Evolutionary conservation across 2,113 vertebrate genomes (phyloP).

Genomic region (Leiothrix lutea): DNA sequence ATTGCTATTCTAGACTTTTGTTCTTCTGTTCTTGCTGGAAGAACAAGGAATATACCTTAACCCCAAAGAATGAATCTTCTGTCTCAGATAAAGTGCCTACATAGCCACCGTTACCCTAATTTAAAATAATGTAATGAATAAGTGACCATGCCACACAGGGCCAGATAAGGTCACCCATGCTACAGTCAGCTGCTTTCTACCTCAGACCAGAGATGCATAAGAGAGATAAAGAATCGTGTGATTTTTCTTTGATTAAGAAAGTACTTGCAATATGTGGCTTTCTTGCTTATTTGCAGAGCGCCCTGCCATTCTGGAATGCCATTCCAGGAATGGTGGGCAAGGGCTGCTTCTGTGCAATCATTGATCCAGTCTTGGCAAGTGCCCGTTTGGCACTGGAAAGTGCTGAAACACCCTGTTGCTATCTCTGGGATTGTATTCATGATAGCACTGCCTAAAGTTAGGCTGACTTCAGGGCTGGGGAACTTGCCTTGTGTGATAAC

Average conservation of each 20-base stretch:
- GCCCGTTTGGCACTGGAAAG: background rate
- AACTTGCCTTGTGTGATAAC: background rate
- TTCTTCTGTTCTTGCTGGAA: background rate
- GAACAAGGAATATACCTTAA: background rate
- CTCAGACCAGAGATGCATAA: background rate
- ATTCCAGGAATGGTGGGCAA: slow-evolving; percentile 4
- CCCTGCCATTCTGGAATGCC: background rate
- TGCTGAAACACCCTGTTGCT: slow-evolving; percentile 9
- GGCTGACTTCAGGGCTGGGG: background rate
- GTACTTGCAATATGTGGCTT: background rate
- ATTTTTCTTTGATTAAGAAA: slow-evolving; percentile 29
- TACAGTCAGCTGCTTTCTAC: background rate
- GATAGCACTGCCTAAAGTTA: background rate
- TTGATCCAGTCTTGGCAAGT: slow-evolving; percentile 39
- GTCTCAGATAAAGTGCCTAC: background rate
- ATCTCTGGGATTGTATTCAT: background rate
- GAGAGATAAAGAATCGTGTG: background rate
- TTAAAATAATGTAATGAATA: background rate
- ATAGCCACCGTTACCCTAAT: background rate
- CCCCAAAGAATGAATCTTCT: background rate
- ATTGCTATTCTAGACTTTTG: background rate
- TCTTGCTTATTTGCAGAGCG: slow-evolving; percentile 28
- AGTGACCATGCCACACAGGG: background rate
- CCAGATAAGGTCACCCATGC: background rate
- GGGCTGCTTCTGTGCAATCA: slow-evolving; percentile 39